Evolutionary conservation across 2,888 invertebrate genomes (phyloP).

Genomic region (Agrotis ipsilon): DNA sequence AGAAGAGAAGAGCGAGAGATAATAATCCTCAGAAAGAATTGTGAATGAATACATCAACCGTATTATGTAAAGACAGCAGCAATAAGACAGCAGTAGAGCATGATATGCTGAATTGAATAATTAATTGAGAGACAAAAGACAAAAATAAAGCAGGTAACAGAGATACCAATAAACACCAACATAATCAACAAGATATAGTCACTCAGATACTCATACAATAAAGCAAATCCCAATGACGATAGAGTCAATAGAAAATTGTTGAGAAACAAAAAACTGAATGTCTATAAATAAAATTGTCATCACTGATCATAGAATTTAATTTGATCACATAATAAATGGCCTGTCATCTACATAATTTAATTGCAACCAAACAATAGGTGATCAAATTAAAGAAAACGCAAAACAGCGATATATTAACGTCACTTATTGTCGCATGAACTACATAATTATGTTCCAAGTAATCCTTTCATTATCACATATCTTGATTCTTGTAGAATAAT

Average conservation of each 20-base stretch:
- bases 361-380: slow-evolving; percentile 51
- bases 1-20: too few species aligned
- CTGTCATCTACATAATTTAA: slow-evolving; percentile 23
- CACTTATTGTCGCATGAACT: slow-evolving; percentile 14
- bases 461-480: slow-evolving; percentile 8
- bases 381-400: slow-evolving; percentile 47
- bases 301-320: slow-evolving; percentile 10
- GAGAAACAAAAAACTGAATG: background rate
- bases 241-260: background rate
- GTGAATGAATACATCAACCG: too few species aligned
- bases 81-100: background rate
- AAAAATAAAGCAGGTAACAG: background rate
- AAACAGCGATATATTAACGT: slow-evolving; percentile 53
- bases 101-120: background rate
- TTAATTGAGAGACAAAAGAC: background rate
- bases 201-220: too few species aligned
- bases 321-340: slow-evolving; percentile 8
- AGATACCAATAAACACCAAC: background rate
- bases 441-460: slow-evolving; percentile 44
- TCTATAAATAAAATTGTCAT: background rate
- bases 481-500: slow-evolving; percentile 5
- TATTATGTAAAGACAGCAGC: too few species aligned
- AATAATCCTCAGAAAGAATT: too few species aligned
- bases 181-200: background rate
- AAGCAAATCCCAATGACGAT: background rate